Evolutionary conservation across 2,113 vertebrate species (phyloP).

Genomic region (Lutjanus erythropterus): DNA sequence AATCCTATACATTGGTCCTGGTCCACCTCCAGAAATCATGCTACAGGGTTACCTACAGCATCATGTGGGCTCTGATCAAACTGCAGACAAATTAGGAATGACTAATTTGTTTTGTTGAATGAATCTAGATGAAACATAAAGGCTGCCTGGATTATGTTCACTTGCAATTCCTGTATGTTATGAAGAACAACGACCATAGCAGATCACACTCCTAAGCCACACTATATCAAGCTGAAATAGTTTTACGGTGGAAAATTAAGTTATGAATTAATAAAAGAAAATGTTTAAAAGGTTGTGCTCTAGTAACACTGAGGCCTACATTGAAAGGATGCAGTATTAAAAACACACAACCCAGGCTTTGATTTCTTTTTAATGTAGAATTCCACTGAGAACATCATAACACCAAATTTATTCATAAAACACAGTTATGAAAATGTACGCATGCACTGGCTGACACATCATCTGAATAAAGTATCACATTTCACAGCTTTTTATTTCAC

Average conservation of each 20-base stretch:
- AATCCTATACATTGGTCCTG: no score
- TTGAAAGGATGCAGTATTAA: not conserved
- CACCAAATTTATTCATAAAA: conserved; percentile 34
- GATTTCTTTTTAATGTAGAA: conserved; percentile 28
- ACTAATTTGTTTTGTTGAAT: not conserved
- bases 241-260: not conserved
- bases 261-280: not conserved
- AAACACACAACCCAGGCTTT: not conserved
- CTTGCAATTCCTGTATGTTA: not conserved
- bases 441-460: conserved; percentile 15
- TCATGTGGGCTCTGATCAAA: no score
- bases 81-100: no score
- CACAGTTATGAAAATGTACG: conserved; percentile 15
- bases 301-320: not conserved
- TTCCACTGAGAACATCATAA: conserved; percentile 16
- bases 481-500: conserved; percentile 40
- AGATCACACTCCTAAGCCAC: not conserved
- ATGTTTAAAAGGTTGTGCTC: not conserved
- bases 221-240: not conserved
- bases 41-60: no score
- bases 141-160: not conserved
- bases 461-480: conserved; percentile 25
- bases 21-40: no score
- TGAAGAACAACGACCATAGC: not conserved
- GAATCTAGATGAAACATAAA: not conserved